These are phyloP conservation scores for Acanthis flammea DNA, from an alignment of 2,797 vertebrate genomes.

Conservation along the genomic window DNA sequence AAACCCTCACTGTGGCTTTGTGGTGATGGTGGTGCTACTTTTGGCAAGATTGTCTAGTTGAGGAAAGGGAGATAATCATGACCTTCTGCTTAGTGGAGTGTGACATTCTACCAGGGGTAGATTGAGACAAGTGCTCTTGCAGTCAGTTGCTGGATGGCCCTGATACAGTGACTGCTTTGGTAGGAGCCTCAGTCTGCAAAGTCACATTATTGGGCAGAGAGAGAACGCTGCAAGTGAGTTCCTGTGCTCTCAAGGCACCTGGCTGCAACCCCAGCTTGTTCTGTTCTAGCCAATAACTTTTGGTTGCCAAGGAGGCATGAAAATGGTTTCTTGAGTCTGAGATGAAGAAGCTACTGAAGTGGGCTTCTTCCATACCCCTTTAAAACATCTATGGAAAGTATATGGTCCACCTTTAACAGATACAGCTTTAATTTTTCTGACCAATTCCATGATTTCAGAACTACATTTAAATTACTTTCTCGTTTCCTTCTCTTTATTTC, in stretches of 20 bases:
- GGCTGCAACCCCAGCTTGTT: not conserved
- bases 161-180: not conserved
- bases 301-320: not conserved
- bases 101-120: not conserved
- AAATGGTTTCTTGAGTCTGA: not conserved
- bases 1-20: not conserved
- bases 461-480: not conserved
- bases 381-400: not conserved
- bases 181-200: not conserved
- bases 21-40: not conserved
- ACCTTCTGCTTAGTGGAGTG: not conserved
- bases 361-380: not conserved
- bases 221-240: not conserved
- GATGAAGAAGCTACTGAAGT: not conserved
- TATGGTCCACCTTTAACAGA: not conserved
- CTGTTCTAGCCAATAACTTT: not conserved
- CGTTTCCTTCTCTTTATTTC: not conserved
- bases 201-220: not conserved
- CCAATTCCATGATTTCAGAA: not conserved
- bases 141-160: not conserved
- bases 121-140: not conserved
- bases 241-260: not conserved
- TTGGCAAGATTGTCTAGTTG: not conserved
- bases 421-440: not conserved
- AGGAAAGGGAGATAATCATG: not conserved